Evolutionary conservation across 2,113 vertebrate species (phyloP), one percentile per base, ranked within the genome.

Genomic region (Aspiorhynchus laticeps): DNA sequence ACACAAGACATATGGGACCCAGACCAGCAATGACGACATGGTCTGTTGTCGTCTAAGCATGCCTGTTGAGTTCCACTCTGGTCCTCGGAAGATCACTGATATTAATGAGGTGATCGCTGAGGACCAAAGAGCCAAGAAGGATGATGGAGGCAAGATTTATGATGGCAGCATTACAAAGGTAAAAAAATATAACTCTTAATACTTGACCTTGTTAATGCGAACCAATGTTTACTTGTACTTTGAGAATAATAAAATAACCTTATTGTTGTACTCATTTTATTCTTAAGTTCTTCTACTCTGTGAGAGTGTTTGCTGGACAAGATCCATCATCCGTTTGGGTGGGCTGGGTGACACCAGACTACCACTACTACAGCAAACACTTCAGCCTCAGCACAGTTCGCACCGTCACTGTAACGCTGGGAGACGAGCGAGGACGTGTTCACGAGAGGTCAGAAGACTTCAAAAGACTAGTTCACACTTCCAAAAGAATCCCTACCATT

Each of bases 311-410:
- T 93, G 97, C 97, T 14, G 98, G 98, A 43, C 98, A 99, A 92
- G 98, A 99, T 86, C 97, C 98, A 1, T 95, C 96, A 21, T 96
- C 89, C 0, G 95, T 98, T 86, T 99, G 98, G 98, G 96, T 99
- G 84, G 98, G 98, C 91, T 99, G 97, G 97, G 98, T 99, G 79
- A 97, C 97, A 36, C 98, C 98, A 0, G 98, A 99, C 92, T 99
- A 99, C 88, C 98, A 99, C 90, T 97, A 96, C 91, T 94, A 98
- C 89, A 97, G 95, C 94, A 97, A 97, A 86, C 95, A 97, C 92
- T 98, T 99, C 94, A 94, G 95, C 93, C 93, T 97, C 86, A 95
- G 90, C 92, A 97, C 96, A 92, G 98, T 96, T 28, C 96, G 96
- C 53, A 98, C 96, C 0, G 97, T 99, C 93, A 99, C 97, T 4